Evolutionary conservation across 35 echinoderm and acorn worm species (phyloP).

Genomic region (Lytechinus variegatus): DNA sequence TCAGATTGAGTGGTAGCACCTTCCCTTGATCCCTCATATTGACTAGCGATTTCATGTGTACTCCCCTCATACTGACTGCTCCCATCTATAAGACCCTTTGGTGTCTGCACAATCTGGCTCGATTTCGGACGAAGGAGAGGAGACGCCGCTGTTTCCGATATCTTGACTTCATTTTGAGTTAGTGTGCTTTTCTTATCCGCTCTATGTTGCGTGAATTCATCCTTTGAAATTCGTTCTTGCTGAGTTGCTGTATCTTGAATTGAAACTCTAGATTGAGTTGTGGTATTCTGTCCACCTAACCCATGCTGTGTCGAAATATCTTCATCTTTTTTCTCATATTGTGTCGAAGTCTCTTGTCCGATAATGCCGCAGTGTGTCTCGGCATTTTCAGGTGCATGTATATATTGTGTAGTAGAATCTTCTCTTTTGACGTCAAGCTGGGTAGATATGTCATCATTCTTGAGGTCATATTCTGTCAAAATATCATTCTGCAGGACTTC

Average conservation of each 20-base stretch:
- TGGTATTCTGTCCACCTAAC: neutral
- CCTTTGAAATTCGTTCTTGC: neutral
- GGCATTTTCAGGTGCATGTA: neutral
- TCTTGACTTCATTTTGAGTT: neutral
- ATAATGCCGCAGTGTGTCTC: neutral
- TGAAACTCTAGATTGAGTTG: neutral
- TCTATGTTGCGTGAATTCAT: neutral
- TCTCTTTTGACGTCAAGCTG: neutral
- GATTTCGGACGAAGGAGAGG: neutral
- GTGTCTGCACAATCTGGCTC: neutral
- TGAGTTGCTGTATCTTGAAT: neutral
- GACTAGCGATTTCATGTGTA: neutral
- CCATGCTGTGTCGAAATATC: neutral
- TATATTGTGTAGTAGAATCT: neutral
- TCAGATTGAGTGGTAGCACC: neutral
- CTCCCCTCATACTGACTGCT: neutral
- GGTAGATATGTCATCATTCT: neutral
- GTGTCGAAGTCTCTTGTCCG: neutral
- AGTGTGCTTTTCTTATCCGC: neutral
- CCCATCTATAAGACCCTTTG: neutral
- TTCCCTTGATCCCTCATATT: slow-evolving; percentile 1
- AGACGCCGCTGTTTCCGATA: neutral
- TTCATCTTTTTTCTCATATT: neutral
- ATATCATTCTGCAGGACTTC: neutral
- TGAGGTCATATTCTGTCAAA: neutral